Evolutionary conservation across 2,888 invertebrate genomes (phyloP), one percentile per base, ranked within the genome.

Genomic region (Agriopis leucophaearia): DNA sequence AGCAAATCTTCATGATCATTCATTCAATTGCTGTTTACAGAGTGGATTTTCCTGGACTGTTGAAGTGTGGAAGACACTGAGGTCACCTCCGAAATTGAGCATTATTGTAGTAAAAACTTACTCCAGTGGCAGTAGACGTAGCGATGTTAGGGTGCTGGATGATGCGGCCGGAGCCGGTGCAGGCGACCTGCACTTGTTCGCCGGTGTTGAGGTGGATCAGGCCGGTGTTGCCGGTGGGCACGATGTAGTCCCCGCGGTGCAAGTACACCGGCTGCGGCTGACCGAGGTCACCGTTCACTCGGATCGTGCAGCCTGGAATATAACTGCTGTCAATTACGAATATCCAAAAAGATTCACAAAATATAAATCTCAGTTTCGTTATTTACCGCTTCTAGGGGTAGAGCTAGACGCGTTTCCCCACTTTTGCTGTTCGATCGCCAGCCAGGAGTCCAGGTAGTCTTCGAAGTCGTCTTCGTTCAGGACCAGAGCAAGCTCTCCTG

Each of bases 181-280:
- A 92, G 1, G 87, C 87, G 13, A 92, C 70, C 63, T 76, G 72
- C 16, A 92, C 83, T 61, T 88, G 81, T 27, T 92, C 86, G 1
- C 89, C 90, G 0, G 79, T 66, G 55, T 78, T 85, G 4, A 92
- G 80, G 18, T 74, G 77, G 59, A 92, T 85, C 47, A 74, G 71
- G 0, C 92, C 91, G 5, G 82, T 79, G 76, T 86, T 94, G 16
- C 91, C 89, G 38, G 72, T 81, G 4, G 92, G 84, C 1, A 74
- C 66, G 10, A 87, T 36, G 69, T 87, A 91, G 60, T 85, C 83
- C 0, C 89, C 85, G 0, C 90, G 87, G 52, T 83, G 87, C 1
- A 96, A 79, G 74, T 95, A 93, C 6, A 96, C 88, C 0, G 96
- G 95, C 79, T 96, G 96, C 0, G 95, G 95, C 67, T 94, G 92